A percentile compares a stretch with the other conserved stretches of the same genome.
Conservation (phyloP, 2,113 vertebrate species). For the Lepisosteus oculatus region DNA sequence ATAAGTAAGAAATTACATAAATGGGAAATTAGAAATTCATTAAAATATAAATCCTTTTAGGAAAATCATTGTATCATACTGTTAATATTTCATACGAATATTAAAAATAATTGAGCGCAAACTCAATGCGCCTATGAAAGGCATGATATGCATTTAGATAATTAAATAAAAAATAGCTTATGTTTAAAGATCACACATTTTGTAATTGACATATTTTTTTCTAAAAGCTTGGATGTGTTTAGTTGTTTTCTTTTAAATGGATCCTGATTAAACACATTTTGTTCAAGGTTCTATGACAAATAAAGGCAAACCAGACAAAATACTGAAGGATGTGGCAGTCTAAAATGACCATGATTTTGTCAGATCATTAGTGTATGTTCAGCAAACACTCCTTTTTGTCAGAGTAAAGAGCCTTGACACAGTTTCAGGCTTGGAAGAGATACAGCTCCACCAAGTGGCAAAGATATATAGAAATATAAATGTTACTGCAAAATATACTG, state of each 20-base stretch:
- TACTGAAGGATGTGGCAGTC: neutral
- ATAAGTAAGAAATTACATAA: too few species aligned
- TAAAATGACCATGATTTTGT: conserved; percentile 8
- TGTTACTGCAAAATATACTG: too few species aligned
- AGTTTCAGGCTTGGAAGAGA: neutral
- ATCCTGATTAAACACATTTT: too few species aligned
- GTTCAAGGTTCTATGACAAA: too few species aligned
- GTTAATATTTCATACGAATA: neutral
- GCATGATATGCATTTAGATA: neutral
- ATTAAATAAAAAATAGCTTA: neutral
- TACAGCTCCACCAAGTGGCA: conserved; percentile 20
- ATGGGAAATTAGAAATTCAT: too few species aligned
- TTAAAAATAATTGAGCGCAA: neutral
- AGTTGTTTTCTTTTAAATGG: too few species aligned
- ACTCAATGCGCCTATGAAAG: neutral
- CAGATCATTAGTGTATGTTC: conserved; percentile 12
- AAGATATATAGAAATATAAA: neutral
- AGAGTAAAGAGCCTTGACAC: neutral
- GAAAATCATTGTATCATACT: neutral
- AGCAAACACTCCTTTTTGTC: neutral
- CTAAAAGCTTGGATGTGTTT: too few species aligned
- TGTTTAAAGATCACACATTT: neutral
- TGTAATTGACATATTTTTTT: too few species aligned
- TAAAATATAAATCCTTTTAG: neutral
- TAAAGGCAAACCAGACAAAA: neutral